A percentile compares a stretch with the other conserved stretches of the same genome.
These are phyloP conservation scores for Phalacrocorax carbo DNA, from an alignment of 2,113 vertebrate species.

Conservation along the genomic window DNA sequence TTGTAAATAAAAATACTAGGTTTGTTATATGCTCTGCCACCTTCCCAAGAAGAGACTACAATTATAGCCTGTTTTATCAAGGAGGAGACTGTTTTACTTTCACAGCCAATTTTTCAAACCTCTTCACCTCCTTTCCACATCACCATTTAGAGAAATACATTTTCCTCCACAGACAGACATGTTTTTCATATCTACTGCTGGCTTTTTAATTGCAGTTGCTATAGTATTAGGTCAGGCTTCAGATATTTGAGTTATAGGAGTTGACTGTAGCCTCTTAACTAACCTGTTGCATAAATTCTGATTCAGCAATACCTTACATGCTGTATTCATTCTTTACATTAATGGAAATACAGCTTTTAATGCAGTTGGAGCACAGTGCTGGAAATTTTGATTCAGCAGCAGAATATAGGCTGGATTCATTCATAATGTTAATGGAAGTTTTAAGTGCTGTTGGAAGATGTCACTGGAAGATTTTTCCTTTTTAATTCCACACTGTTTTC, in stretches of 20 bases:
- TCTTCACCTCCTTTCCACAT: constrained; percentile 51
- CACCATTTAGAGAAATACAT: constrained; percentile 46
- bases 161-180: background rate
- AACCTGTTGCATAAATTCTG: constrained; percentile 38
- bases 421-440: constrained; percentile 38
- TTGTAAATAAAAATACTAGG: constrained; percentile 30
- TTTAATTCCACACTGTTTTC: background rate
- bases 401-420: constrained; percentile 25
- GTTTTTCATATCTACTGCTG: background rate
- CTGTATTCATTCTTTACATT: constrained; percentile 37
- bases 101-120: constrained; percentile 24
- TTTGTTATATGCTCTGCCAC: constrained; percentile 1
- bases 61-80: constrained; percentile 23
- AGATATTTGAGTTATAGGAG: constrained; percentile 44
- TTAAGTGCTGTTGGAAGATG: constrained; percentile 36
- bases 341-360: constrained; percentile 60
- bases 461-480: background rate
- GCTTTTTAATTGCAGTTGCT: background rate
- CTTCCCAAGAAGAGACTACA: constrained; percentile 11
- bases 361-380: constrained; percentile 49
- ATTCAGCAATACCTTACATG: constrained; percentile 51
- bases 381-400: constrained; percentile 45
- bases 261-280: constrained; percentile 28
- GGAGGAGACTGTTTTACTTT: constrained; percentile 36
- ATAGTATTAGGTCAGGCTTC: background rate